These are phyloP conservation scores for Eupithecia exiguata DNA, from an alignment of 2,888 invertebrate genomes.

Conservation along the genomic window DNA sequence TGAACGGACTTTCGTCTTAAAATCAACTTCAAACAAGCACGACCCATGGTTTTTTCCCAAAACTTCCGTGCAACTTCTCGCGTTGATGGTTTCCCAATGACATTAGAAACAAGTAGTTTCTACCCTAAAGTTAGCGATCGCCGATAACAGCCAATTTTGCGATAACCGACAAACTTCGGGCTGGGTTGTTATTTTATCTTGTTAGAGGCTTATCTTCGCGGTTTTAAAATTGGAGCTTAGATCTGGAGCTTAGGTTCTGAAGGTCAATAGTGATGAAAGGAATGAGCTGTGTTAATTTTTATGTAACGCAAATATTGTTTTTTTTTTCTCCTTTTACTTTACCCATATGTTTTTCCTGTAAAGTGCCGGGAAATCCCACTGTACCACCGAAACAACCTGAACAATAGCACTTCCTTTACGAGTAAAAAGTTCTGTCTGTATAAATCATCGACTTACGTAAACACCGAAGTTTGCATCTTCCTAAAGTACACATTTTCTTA, in stretches of 20 bases:
- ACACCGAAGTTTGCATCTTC: not conserved
- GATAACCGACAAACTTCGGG: slow-evolving; percentile 6
- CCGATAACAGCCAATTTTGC: slow-evolving; percentile 3
- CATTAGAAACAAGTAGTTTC: slow-evolving; percentile 3
- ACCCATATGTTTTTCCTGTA: not conserved
- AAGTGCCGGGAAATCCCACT: not conserved
- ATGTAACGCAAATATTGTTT: too few species aligned
- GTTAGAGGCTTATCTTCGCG: not conserved
- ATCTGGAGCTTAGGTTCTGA: not conserved
- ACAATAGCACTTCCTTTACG: not conserved
- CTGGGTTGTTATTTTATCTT: slow-evolving; percentile 5
- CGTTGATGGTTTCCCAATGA: slow-evolving; percentile 5
- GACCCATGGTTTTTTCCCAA: not conserved
- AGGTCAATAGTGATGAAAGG: not conserved
- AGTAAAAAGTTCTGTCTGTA: not conserved
- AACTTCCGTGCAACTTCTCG: not conserved
- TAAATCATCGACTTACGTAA: not conserved
- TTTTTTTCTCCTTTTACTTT: too few species aligned
- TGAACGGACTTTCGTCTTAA: not conserved
- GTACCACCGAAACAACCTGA: not conserved
- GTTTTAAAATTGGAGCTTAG: slow-evolving; percentile 2
- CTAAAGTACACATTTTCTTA: not conserved
- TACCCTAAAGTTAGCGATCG: slow-evolving; percentile 7
- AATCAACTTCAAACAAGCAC: not conserved
- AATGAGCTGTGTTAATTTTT: not conserved